Percentiles rank a stretch among this genome's conserved stretches.
These are phyloP conservation scores for Clangula hyemalis DNA, from an alignment of 2,797 vertebrate species.

Conservation along the genomic window DNA sequence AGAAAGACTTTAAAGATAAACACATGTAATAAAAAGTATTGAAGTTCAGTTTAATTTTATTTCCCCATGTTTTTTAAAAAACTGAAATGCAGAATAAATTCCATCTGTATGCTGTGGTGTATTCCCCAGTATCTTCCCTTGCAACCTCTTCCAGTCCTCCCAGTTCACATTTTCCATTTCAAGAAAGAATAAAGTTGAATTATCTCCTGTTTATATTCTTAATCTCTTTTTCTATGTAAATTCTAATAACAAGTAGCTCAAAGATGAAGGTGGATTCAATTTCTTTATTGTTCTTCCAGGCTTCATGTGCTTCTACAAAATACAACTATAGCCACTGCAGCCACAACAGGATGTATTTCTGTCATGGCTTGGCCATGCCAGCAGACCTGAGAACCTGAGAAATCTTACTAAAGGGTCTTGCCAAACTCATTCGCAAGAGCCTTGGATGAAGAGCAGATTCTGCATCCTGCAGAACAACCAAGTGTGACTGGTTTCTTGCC, in stretches of 20 bases:
- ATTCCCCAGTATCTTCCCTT: neutral
- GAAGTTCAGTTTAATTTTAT: neutral
- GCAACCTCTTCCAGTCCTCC: neutral
- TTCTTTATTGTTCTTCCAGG: neutral
- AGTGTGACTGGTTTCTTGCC: neutral
- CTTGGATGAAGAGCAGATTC: accelerated
- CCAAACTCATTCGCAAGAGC: neutral
- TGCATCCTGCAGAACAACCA: neutral
- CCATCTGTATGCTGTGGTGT: neutral
- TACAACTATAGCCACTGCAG: too few relatives aligned
- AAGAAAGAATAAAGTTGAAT: neutral
- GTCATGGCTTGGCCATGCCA: neutral
- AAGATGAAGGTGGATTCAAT: neutral
- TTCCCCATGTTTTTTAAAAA: neutral
- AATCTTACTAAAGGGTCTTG: neutral
- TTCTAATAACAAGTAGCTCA: neutral
- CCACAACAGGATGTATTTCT: neutral
- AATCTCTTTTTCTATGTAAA: neutral
- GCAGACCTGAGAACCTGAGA: neutral
- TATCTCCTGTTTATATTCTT: neutral
- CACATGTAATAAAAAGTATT: neutral
- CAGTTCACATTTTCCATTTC: neutral
- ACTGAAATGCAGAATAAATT: neutral
- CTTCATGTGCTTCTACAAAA: neutral
- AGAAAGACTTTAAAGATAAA: neutral